A percentile compares a stretch with the other conserved stretches of the same genome.
These are phyloP conservation scores for Clamator glandarius DNA, from an alignment of 2,797 vertebrate species.

Conservation along the genomic window DNA sequence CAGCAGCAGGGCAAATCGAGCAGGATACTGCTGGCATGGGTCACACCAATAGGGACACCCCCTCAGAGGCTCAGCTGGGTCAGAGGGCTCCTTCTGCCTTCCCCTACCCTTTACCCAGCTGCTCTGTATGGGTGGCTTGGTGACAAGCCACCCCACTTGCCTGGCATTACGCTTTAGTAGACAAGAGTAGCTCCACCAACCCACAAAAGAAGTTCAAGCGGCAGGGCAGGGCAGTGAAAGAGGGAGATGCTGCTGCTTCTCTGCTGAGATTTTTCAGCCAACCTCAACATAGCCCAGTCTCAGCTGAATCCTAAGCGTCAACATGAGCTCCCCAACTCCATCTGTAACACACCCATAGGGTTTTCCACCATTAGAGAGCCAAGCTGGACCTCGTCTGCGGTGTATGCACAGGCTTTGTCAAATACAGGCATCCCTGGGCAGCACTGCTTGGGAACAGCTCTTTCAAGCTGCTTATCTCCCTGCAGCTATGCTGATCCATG, in stretches of 20 bases:
- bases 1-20: accelerated
- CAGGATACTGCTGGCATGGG: neutral
- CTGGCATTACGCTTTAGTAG: accelerated
- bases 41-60: neutral
- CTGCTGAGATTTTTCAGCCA: neutral
- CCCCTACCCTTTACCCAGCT: neutral
- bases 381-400: accelerated
- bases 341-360: neutral
- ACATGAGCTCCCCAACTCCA: neutral
- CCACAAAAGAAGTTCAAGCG: accelerated
- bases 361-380: neutral
- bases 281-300: neutral
- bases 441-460: neutral
- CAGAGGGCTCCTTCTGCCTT: accelerated
- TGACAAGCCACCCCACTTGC: accelerated
- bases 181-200: neutral
- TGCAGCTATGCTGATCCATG: neutral
- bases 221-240: accelerated
- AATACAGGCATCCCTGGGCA: neutral
- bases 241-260: neutral
- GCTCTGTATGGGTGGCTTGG: accelerated
- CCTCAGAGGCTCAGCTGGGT: neutral
- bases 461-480: neutral
- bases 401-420: accelerated
- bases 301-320: neutral